Evolutionary conservation across 2,888 invertebrate genomes (phyloP).

Genomic region (Caenorhabditis doughertyi): DNA sequence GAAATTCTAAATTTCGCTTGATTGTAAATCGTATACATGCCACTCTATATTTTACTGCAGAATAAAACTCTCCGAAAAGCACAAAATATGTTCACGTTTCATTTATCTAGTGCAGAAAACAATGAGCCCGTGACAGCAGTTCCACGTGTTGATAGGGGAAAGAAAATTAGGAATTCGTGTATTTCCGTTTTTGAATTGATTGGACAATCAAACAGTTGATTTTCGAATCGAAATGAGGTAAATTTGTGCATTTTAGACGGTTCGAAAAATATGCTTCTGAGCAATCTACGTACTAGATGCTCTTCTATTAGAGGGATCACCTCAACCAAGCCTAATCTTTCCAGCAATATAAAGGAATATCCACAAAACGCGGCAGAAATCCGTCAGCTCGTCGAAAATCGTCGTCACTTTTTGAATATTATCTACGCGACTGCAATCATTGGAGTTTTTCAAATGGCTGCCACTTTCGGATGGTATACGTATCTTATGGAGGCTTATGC

Average conservation of each 20-base stretch:
- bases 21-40: conserved; percentile 26
- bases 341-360: conserved; percentile 46
- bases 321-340: not conserved
- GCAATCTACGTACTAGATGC: too few relatives aligned
- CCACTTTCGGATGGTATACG: conserved; percentile 21
- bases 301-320: not conserved
- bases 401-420: conserved; percentile 46
- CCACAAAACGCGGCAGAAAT: conserved; percentile 42
- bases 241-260: not conserved
- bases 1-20: conserved; percentile 46
- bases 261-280: too few relatives aligned
- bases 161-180: not conserved
- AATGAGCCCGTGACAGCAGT: not conserved
- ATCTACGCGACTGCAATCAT: conserved; percentile 24
- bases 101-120: not conserved
- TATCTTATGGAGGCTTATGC: conserved; percentile 41
- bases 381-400: conserved; percentile 38
- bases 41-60: conserved; percentile 29
- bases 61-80: conserved; percentile 50
- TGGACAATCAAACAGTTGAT: conserved; percentile 23
- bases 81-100: conserved; percentile 1
- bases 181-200: conserved; percentile 3
- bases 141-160: not conserved
- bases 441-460: conserved; percentile 31
- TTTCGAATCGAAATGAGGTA: conserved; percentile 56